Base-by-base conservation (phyloP, 1,140 invertebrate genomes). In the Bombus breviceps region DNA sequence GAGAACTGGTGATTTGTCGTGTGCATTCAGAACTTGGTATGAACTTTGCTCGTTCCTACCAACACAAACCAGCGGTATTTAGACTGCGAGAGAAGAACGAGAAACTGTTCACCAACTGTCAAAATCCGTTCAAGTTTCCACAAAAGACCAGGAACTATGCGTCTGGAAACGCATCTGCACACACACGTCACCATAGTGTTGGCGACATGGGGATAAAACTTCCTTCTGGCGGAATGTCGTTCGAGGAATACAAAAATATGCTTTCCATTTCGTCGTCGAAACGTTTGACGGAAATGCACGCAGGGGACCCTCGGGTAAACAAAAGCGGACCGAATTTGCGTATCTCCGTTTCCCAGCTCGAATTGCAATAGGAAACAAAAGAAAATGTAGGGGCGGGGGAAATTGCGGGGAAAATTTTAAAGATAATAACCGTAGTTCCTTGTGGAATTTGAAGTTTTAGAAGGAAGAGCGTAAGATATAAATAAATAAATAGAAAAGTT, bases 71-170 rank as follows among this genome's bases (percentile, higher is more conserved):
- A 68, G 32, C 2, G 39, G 32, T 66, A 41, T 28, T 64, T 41
- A 64, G 18, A 34, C 5, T 69, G 1, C 62, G 34, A 59, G 39
- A 6, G 32, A 25, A 8, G 32, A 28, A 76, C 1, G 28, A 43
- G n/a, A 83, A 32, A 77, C 74, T 83, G n/a, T 28, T 57, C 82
- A n/a, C 34, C 47, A 69, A n/a, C 74, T 78, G 82, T 78, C 82
- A 78, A 78, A 83, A 78, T 78, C 74, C 74, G 74, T 78, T 34
- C 64, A 59, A 78, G 28, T 59, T 71, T 57, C 8, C 12, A 68
- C 62, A 34, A 83, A 83, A 71, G 47, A 0, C 8, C 32, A 69
- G 64, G 53, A 71, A 78, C 74, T 78, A 43, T 59, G 82, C 37
- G 47, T 22, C 74, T 25, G 32, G 28, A 13, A 78, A 78, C 39